Evolutionary conservation across 2,888 invertebrate genomes (phyloP), one percentile per base, ranked within the genome.

Genomic region (Heliconius cydno): DNA sequence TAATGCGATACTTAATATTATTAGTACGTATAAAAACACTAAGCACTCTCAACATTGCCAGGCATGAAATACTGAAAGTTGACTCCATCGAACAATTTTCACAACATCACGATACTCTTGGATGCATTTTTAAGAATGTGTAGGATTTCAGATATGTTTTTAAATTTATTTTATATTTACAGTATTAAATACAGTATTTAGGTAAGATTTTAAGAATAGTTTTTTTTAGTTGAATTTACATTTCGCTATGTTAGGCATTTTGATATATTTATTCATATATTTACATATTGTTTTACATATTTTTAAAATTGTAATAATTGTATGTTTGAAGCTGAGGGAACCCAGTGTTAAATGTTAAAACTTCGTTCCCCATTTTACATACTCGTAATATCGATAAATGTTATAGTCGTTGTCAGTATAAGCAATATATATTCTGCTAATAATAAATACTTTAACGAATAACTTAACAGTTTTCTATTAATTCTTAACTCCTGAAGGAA

Each of bases 31-130:
- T 65, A 30, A 22, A 73, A 73, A 41, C 65, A 25, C 41, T 75
- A 63, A 75, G 74, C 65, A 75, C 63, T 75, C 65, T 75, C 63
- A 60, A 28, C 65, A 65, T 75, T 41, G 41, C 34, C 74, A 74
- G 19, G 28, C 19, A 75, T 65, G 22, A 75, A 41, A 75, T 75
- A 75, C 74, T 75, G 63, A 73, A 73, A 60, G 30, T 65, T 65
- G 74, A 75, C 74, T 75, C 60, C 74, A 63, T 38, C 41, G 65
- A 41, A 41, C 60, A 63, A 75, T 75, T 75, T 75, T 75, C 65
- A 75, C 63, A 75, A 28, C 57, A 34, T 75, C 34, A 41, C 63
- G 63, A 41, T 75, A 75, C 60, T 65, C 38, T 22, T 63, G 63
- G 28, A 63, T 65, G 25, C 60, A 28, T 65, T 75, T 65, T 41